Evolutionary conservation across 2,113 vertebrate genomes (phyloP).

Genomic region (Plecotus auritus): DNA sequence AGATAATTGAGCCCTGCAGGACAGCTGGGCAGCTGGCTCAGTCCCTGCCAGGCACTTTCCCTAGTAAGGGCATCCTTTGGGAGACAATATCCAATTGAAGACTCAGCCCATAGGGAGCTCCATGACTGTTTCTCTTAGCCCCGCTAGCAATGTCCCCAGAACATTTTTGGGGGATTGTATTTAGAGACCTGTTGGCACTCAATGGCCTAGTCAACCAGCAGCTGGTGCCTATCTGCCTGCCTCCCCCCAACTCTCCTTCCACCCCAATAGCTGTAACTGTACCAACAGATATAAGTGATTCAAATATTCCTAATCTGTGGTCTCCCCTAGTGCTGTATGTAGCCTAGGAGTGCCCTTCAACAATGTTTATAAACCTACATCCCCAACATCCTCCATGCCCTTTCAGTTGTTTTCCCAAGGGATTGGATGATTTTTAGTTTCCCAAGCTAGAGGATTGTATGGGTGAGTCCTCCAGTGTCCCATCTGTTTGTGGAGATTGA

Average conservation of each 20-base stretch:
- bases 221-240: constrained; percentile 36
- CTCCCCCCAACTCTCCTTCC: neutral
- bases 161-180: constrained; percentile 39
- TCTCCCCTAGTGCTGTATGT: neutral
- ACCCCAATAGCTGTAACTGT: neutral
- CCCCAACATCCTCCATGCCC: neutral
- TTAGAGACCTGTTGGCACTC: constrained; percentile 51
- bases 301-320: neutral
- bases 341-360: neutral
- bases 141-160: constrained; percentile 54
- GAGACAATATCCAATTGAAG: constrained; percentile 57
- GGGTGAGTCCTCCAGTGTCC: neutral
- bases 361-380: neutral
- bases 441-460: neutral
- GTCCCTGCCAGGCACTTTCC: constrained; percentile 49
- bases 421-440: neutral
- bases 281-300: constrained; percentile 23
- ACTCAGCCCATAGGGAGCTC: constrained; percentile 33
- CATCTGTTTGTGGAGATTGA: neutral
- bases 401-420: neutral
- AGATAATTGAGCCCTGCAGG: constrained; percentile 48
- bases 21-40: constrained; percentile 60
- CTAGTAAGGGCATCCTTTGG: constrained; percentile 66
- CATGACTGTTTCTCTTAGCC: constrained; percentile 60
- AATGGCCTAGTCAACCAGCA: constrained; percentile 47